phyloP scores from a whole-genome alignment of 2,888 invertebrate species.

The Linhomoeus sp. region DNA sequence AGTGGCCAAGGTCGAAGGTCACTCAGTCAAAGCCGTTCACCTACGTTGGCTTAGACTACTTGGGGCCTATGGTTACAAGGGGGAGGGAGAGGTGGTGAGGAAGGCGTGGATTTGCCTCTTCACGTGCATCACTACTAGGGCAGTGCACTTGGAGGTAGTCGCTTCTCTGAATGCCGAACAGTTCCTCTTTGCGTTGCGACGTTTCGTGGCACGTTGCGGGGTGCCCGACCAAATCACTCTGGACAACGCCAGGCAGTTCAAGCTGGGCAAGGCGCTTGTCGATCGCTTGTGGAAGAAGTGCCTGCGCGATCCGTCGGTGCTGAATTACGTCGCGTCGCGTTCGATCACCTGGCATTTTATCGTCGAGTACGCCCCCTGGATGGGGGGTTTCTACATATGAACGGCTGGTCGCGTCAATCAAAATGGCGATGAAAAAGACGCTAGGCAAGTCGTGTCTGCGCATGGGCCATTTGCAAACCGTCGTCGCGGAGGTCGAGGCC shows the following conservation, averaged over 20 bases:
- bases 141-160: slow-evolving; percentile 24
- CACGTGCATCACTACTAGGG: slow-evolving; percentile 26
- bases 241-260: slow-evolving; percentile 29
- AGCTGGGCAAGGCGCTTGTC: neutral
- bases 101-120: slow-evolving; percentile 22
- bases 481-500: neutral
- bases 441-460: neutral
- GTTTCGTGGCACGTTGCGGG: slow-evolving; percentile 22
- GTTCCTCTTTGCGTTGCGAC: slow-evolving; percentile 19
- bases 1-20: neutral
- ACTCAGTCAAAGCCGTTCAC: neutral
- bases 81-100: slow-evolving; percentile 15
- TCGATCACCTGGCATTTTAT: slow-evolving; percentile 21
- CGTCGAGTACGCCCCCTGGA: slow-evolving; percentile 28
- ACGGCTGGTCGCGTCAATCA: slow-evolving; percentile 25
- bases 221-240: slow-evolving; percentile 13
- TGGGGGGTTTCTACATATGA: slow-evolving; percentile 30
- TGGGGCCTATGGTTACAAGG: slow-evolving; percentile 4
- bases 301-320: neutral
- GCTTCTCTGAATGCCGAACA: slow-evolving; percentile 15
- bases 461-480: neutral
- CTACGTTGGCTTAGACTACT: neutral
- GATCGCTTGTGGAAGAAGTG: neutral
- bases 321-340: neutral
- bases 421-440: slow-evolving; percentile 8